Percentiles rank a stretch among this genome's conserved stretches.
Evolutionary conservation across 2,113 vertebrate species (phyloP).

Genomic region (Deroptyus accipitrinus): DNA sequence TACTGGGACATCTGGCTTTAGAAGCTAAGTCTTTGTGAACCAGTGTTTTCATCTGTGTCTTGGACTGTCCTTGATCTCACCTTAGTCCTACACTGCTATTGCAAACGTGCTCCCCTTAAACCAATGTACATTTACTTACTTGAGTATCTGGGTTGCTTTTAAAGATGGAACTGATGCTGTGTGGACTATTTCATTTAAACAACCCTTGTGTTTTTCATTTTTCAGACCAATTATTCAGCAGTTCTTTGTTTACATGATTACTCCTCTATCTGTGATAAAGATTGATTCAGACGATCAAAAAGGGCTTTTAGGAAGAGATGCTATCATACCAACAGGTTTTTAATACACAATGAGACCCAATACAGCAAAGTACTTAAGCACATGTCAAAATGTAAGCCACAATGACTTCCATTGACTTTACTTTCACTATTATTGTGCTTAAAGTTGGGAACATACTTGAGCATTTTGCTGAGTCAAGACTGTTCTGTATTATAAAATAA

Average conservation of each 20-base stretch:
- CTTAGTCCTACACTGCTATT: neutral
- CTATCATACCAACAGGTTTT: neutral
- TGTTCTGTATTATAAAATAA: neutral
- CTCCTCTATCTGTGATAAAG: neutral
- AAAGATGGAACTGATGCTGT: neutral
- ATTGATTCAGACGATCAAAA: neutral
- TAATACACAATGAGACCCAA: neutral
- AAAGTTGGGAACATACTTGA: neutral
- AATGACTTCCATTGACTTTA: neutral
- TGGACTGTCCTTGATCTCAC: neutral
- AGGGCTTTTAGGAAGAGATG: neutral
- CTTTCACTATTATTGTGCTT: neutral
- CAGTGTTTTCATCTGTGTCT: neutral
- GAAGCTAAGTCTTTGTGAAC: neutral
- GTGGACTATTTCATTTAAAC: neutral
- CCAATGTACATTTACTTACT: neutral
- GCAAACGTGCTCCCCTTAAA: neutral
- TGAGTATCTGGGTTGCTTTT: neutral
- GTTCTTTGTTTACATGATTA: neutral
- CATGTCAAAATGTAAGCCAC: neutral
- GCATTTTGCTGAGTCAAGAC: conserved; percentile 11
- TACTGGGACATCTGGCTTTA: neutral
- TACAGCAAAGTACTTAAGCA: neutral
- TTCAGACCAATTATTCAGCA: fast-evolving
- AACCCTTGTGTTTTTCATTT: neutral